Base-by-base conservation (phyloP, 1,140 invertebrate species). In the Cepaea nemoralis region DNA sequence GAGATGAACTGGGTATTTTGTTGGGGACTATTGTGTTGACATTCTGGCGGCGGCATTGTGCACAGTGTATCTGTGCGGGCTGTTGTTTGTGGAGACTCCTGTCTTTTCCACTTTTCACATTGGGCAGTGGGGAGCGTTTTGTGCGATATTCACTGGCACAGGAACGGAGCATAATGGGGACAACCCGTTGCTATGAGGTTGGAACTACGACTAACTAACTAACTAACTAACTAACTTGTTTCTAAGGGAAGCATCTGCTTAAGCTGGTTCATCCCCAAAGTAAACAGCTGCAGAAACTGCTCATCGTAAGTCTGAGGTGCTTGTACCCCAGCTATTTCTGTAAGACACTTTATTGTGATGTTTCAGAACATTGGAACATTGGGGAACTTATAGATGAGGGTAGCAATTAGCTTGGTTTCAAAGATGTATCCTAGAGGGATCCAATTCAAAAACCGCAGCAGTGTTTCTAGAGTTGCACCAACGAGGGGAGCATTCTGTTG, bases 381-480 rank as follows among this genome's bases (percentile, higher is more conserved):
- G 76, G 99, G 93, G 93, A 99, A 99, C 94, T 99, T 99, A 88
- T 95, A 97, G 89, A 98, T 97, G 71, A 99, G 93, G 66, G 97
- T 98, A 84, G 94, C 95, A 85, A 99, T 98, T 24, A 99, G 93
- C 91, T 99, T 97, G 78, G 98, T 99, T 93, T 99, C 98, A 93
- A 99, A 99, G 90, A 99, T 99, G 90, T 99, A 99, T 22, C 98
- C 98, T 70, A 99, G 93, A 31, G 99, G 99, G 90, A 99, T 99
- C 99, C 99, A 99, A 91, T 99, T 99, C 31, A 99, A 93, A 93
- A 99, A 99, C 91, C 97, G 94, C 71, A 99, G 92, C 70, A 99
- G 93, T 33, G 99, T 99, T 90, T 99, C 97, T 79, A 99, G 93
- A 5, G 98, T 99, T 22, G 97, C 95, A 87, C 95, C 95, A 82